These are phyloP conservation scores for Laticauda laticaudata DNA, from an alignment of 2,113 vertebrate genomes.

Conservation along the genomic window DNA sequence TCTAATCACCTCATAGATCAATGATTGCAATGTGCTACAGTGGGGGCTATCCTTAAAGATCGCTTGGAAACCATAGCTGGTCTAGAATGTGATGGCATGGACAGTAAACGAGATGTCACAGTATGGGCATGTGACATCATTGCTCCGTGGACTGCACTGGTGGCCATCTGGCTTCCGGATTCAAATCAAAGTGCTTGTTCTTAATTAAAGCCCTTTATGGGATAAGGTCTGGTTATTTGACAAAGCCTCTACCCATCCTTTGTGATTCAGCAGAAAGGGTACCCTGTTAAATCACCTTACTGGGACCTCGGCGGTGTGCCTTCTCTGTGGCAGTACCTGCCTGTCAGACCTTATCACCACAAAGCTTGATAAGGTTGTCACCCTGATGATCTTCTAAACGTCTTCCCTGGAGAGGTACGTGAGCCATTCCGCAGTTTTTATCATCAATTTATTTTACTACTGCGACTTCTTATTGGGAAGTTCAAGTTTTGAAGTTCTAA, in stretches of 20 bases:
- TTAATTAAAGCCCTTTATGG: not conserved
- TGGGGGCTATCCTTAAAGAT: not conserved
- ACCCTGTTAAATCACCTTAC: not conserved
- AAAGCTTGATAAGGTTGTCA: not conserved
- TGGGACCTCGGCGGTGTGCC: not conserved
- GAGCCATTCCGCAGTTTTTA: not conserved
- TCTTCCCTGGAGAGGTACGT: not conserved
- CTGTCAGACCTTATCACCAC: not conserved
- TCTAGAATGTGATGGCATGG: not conserved
- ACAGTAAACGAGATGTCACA: not conserved
- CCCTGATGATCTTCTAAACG: not conserved
- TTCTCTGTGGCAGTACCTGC: not conserved
- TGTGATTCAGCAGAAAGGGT: not conserved
- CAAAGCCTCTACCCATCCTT: not conserved
- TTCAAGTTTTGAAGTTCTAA: not conserved
- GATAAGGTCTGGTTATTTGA: not conserved
- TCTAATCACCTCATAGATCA: not conserved
- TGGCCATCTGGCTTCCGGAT: not conserved
- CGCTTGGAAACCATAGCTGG: not conserved
- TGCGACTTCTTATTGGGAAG: not conserved
- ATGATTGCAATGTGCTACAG: not conserved
- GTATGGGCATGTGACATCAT: not conserved
- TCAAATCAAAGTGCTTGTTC: not conserved
- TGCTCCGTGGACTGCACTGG: not conserved
- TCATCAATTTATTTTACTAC: not conserved